Evolutionary conservation across 2,888 invertebrate species (phyloP), one percentile per base, ranked within the genome.

Genomic region (Notodonta dromedarius): DNA sequence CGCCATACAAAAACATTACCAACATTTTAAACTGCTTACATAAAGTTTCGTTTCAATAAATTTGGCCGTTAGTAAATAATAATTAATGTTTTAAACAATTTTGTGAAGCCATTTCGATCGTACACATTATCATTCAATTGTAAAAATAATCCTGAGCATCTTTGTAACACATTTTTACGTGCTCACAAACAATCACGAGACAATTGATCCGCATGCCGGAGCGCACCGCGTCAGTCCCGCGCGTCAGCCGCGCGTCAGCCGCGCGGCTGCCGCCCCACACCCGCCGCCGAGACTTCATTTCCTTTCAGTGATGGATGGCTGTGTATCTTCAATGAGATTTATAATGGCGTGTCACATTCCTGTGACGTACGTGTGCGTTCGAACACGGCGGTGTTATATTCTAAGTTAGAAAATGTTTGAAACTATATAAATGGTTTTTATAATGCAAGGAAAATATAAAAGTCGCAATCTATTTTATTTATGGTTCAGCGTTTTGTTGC

Each of bases 261-360:
- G 40, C 57, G 53, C 65, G 24, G 42, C 55, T 32, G 60, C 59
- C 71, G 66, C 64, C 7, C 65, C 62, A 62, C 66, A 62, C 68
- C 67, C 76, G 70, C 65, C 70, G 61, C 63, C 72, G 80, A 85
- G 86, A 86, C 88, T 92, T 91, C 92, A 93, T 93, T 93, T 93
- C 93, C 93, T 89, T 78, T 79, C 73, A 60, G 83, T 93, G 93
- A 93, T 93, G 90, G 93, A 93, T 93, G 91, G 82, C 84, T 76
- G 61, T 83, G 84, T 89, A 88, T 91, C 91, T 91, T 83, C 91
- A 91, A 92, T 90, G 88, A 90, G 89, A 91, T 93, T 93, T 92
- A 90, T 93, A 93, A 91, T 93, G 84, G 88, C 73, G 73, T 88
- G 91, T 93, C 92, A 91, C 86, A 90, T 88, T 86, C 85, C 83